Evolutionary conservation across 2,797 vertebrate species (phyloP).

Genomic region (Anas bahamensis): DNA sequence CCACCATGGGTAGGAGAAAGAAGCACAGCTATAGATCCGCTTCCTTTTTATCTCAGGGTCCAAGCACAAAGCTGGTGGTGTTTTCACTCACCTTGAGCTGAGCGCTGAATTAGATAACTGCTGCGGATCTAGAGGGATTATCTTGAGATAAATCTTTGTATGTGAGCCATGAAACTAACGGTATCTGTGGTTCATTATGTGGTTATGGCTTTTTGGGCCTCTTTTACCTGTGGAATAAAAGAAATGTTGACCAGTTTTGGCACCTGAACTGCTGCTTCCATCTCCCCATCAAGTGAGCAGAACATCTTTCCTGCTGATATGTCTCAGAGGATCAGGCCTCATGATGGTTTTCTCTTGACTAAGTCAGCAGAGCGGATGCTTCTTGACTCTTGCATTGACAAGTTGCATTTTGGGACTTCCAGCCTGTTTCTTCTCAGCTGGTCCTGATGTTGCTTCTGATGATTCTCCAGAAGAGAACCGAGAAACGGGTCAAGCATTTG

Average conservation of each 20-base stretch:
- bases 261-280: not conserved
- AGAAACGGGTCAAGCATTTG: not conserved
- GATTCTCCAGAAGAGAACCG: not conserved
- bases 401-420: not conserved
- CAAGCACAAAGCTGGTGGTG: not conserved
- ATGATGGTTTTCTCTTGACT: not conserved
- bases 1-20: not conserved
- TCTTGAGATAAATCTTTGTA: not conserved
- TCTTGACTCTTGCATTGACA: not conserved
- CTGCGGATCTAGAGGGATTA: not conserved
- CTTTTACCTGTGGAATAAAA: not conserved
- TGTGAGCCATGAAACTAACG: not conserved
- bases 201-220: not conserved
- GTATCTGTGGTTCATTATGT: not conserved
- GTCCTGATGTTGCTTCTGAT: not conserved
- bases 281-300: not conserved
- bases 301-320: not conserved
- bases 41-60: not conserved
- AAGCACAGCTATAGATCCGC: not conserved
- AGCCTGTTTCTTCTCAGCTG: not conserved
- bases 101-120: not conserved
- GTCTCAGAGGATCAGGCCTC: not conserved
- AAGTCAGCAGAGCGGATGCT: not conserved
- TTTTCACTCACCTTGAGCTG: not conserved
- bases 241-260: not conserved